Percentiles rank a stretch among this genome's conserved stretches.
These are phyloP conservation scores for Triops longicaudatus DNA, from an alignment of 1,140 invertebrate species.

Conservation along the genomic window DNA sequence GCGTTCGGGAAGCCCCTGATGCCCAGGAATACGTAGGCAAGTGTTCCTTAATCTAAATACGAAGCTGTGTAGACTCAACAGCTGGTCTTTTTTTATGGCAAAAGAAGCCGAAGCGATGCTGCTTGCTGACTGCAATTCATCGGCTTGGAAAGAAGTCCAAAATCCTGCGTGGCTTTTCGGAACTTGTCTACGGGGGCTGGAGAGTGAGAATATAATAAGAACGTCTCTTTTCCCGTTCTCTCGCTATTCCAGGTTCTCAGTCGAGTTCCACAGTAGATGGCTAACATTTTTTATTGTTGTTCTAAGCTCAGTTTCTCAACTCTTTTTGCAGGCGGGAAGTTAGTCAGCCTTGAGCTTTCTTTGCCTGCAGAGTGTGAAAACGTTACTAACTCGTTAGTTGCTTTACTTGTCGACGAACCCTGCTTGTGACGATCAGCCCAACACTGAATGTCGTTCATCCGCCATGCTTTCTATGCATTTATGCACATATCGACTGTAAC, in stretches of 20 bases:
- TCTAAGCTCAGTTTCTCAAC: not conserved
- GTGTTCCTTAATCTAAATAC: not conserved
- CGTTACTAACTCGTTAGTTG: not conserved
- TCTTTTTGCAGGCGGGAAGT: not conserved
- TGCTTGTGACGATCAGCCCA: not conserved
- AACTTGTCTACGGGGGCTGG: not conserved
- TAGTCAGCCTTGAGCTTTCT: not conserved
- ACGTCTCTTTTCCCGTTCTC: not conserved
- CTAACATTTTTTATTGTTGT: not conserved
- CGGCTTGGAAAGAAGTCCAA: not conserved
- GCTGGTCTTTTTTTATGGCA: not conserved
- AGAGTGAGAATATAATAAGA: not conserved
- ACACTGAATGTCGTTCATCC: not conserved
- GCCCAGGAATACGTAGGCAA: not conserved
- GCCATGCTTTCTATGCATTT: not conserved
- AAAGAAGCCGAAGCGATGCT: not conserved
- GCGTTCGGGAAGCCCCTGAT: not conserved
- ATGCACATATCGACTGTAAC: not conserved
- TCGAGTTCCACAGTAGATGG: not conserved
- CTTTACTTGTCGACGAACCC: not conserved
- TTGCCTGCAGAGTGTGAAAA: not conserved
- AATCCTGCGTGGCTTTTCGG: not conserved
- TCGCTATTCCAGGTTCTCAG: not conserved
- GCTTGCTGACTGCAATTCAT: not conserved
- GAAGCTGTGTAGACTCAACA: constrained; percentile 6